Conservation (phyloP, 37 sponge, comb jelly and placozoan species). For the Eunapius fragilis region DNA sequence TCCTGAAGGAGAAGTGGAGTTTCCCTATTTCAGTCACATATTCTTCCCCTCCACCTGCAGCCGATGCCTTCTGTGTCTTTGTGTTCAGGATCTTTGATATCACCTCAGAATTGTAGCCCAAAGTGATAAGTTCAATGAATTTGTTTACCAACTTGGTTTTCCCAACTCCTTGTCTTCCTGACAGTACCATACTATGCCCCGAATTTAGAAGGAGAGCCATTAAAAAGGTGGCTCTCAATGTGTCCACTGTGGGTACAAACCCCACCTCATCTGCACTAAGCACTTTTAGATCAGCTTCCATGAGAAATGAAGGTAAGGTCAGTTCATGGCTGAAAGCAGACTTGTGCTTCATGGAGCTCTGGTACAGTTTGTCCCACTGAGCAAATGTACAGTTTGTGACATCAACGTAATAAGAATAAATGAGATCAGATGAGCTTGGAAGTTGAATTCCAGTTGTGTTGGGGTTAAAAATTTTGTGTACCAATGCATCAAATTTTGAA, state of each 20-base stretch:
- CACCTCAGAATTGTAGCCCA: background rate
- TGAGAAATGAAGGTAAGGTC: background rate
- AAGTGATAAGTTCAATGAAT: background rate
- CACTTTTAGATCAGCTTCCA: background rate
- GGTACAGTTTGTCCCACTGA: constrained; percentile 48
- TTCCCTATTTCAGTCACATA: background rate
- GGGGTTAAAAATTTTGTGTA: constrained; percentile 59
- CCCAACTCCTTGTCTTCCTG: constrained; percentile 52
- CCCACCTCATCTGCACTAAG: background rate
- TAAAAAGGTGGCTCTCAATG: constrained; percentile 41
- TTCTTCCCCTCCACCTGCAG: background rate
- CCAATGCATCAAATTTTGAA: constrained; percentile 71
- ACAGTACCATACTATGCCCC: constrained; percentile 31
- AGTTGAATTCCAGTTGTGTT: constrained; percentile 26
- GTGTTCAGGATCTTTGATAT: background rate
- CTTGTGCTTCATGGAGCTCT: constrained; percentile 9
- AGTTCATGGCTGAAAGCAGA: background rate
- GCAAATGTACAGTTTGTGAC: constrained; percentile 57
- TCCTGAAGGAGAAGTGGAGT: background rate
- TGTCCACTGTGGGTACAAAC: constrained; percentile 61
- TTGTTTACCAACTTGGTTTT: constrained; percentile 9
- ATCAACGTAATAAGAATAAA: constrained; percentile 84
- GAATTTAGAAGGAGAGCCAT: constrained; percentile 32
- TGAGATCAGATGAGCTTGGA: constrained; percentile 49
- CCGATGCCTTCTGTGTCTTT: background rate